Percentiles rank a stretch among this genome's conserved stretches.
These are phyloP conservation scores for Cancer borealis DNA, from an alignment of 2,888 invertebrate species.

Conservation along the genomic window DNA sequence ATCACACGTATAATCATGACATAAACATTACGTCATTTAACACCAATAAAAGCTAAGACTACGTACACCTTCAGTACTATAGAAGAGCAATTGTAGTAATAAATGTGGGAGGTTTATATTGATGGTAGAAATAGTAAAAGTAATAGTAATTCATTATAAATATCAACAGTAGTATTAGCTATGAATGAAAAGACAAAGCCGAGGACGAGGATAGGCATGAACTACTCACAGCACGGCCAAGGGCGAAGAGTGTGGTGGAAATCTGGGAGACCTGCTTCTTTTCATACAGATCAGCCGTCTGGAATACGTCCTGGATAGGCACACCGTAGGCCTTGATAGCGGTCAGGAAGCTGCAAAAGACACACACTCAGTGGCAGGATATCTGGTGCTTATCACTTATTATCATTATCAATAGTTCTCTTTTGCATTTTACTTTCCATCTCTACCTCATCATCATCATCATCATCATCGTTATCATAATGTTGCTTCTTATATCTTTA, in stretches of 20 bases:
- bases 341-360: conserved; percentile 87
- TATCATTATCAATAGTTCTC: background rate
- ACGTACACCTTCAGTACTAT: no score
- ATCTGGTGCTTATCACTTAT: no score
- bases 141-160: background rate
- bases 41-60: no score
- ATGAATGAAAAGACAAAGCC: background rate
- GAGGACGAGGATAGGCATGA: background rate
- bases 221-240: conserved; percentile 88
- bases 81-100: background rate
- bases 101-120: background rate
- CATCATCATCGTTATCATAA: background rate
- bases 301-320: conserved; percentile 94
- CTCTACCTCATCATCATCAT: background rate
- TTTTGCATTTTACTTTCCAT: background rate
- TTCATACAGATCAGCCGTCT: conserved; percentile 97
- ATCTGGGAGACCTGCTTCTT: conserved; percentile 94
- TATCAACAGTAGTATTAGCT: background rate
- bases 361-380: background rate
- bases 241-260: conserved; percentile 90
- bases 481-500: background rate
- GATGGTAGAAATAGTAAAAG: background rate
- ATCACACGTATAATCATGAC: no score
- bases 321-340: conserved; percentile 94
- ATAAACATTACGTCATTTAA: no score